Evolutionary conservation across 92 coral and sea anemone species (phyloP).

Genomic region (Parazoanthus atlanticus): DNA sequence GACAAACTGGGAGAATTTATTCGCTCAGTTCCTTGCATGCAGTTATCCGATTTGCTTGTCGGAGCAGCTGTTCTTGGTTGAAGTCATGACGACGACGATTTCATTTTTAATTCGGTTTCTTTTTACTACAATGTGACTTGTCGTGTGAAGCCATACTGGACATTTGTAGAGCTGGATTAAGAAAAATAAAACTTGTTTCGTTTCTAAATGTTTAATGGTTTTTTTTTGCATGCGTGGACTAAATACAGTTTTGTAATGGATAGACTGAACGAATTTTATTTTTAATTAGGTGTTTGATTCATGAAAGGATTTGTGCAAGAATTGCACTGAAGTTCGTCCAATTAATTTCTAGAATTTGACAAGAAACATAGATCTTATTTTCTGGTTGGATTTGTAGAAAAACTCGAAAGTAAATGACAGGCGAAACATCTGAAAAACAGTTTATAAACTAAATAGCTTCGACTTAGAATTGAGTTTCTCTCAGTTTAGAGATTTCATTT

Average conservation of each 20-base stretch:
- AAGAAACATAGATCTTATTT: background rate
- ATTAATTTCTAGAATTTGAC: slow-evolving; percentile 1
- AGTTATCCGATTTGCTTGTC: background rate
- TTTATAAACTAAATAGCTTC: background rate
- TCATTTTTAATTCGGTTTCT: background rate
- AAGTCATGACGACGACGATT: background rate
- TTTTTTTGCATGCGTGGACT: background rate
- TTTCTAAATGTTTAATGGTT: background rate
- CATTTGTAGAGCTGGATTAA: background rate
- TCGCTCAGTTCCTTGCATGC: too few species aligned
- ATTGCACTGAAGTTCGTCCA: background rate
- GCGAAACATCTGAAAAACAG: background rate
- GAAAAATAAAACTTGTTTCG: background rate
- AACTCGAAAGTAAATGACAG: background rate
- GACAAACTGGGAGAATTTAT: background rate
- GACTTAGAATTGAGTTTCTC: background rate
- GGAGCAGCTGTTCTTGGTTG: slow-evolving; percentile 10
- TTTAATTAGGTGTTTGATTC: background rate
- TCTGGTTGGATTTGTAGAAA: background rate
- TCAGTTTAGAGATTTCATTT: background rate
- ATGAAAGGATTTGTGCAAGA: slow-evolving; percentile 6
- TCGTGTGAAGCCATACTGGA: background rate
- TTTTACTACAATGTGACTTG: background rate
- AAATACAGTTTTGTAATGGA: background rate
- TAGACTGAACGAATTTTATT: background rate